Base-by-base conservation (phyloP, 2,888 invertebrate genomes). In the Acrobeloides nanus region DNA sequence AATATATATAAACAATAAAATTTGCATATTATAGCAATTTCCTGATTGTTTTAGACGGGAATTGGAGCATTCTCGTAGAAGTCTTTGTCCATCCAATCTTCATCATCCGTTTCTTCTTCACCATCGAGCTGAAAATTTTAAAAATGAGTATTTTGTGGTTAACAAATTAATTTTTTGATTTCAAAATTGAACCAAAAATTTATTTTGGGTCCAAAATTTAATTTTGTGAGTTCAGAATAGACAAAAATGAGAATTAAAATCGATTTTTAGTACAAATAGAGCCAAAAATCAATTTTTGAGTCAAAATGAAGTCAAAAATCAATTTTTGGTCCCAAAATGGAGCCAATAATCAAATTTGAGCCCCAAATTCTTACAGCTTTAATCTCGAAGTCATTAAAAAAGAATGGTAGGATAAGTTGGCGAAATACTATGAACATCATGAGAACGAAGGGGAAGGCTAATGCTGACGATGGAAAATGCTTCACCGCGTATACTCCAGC, bases 381-480 rank as follows among this genome's bases (percentile, higher is more conserved):
- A 6, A 68, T 48, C 27, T 68, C 62, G 33, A 55, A 50, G 17
- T 52, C 46, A 6, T 47, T 46, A 53, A 61, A 70, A 32, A 70
- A 46, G 10, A 41, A 25, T 0, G 69, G 65, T 17, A 68, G 40
- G 12, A 55, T 27, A 1, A 55, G 21, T 29, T 72, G 73, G 62
- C 84, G 81, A 53, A 92, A 79, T 50, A 92, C 78, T 10, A 92
- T 90, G 66, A 92, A 85, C 15, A 90, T 77, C 53, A 89, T 83
- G 39, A 95, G 81, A 76, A 92, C 87, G 79, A 95, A 90, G 3
- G 93, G 93, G 75, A 93, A 85, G 15, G 87, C 86, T 50, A 93
- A 80, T 1, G 92, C 89, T 54, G 87, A 84, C 42, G 81, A 81
- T 35, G 55, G 49, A 3, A 89, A 87, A 17, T 87, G 87, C 77